These are phyloP conservation scores for Microtus pennsylvanicus DNA, from an alignment of 2,113 vertebrate genomes.

Conservation along the genomic window DNA sequence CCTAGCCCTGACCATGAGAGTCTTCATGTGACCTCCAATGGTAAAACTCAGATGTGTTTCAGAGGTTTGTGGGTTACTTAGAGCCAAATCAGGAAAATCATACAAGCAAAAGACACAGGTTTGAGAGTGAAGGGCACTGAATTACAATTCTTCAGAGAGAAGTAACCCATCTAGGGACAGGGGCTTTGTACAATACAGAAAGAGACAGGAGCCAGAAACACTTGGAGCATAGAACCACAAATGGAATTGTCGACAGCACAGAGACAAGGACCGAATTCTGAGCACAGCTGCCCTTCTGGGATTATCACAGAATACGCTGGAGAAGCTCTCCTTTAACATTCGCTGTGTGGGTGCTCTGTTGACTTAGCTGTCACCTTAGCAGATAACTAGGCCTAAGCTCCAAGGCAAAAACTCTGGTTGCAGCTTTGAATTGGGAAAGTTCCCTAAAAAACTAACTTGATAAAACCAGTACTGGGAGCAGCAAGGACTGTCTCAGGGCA, in stretches of 20 bases:
- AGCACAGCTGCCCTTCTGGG: background rate
- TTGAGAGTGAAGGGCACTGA: background rate
- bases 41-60: conserved; percentile 40
- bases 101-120: background rate
- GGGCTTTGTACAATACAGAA: background rate
- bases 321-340: conserved; percentile 8
- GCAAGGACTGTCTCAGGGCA: background rate
- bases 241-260: background rate
- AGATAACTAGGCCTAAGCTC: background rate
- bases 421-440: conserved; percentile 42
- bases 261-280: background rate
- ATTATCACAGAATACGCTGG: no score
- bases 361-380: background rate
- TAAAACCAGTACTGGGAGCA: background rate
- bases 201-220: background rate
- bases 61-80: background rate
- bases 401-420: background rate
- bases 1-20: background rate
- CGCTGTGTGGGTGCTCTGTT: background rate
- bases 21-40: background rate
- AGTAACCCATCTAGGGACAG: no score
- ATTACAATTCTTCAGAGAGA: conserved; percentile 32
- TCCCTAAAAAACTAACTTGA: background rate
- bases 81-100: background rate
- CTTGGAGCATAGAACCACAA: conserved; percentile 19